Conservation (phyloP, 2,113 vertebrate species). For the Scytalopus superciliaris region DNA sequence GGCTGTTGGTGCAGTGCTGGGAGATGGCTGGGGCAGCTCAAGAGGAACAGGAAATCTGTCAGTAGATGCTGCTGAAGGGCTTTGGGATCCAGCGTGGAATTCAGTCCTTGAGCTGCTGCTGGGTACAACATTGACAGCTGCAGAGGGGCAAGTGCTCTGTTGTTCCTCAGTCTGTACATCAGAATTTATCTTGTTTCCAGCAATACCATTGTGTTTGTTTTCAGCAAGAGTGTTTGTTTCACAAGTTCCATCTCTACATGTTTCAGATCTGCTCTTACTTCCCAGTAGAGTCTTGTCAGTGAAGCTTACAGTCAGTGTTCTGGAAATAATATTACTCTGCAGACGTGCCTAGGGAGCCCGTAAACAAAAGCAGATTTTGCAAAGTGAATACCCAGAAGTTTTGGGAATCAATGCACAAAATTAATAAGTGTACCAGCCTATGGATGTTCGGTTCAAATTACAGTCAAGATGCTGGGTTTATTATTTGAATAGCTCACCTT, state of each 20-base stretch:
- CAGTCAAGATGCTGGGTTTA: not conserved
- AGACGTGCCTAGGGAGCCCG: slow-evolving; percentile 60
- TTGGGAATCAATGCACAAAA: slow-evolving; percentile 11
- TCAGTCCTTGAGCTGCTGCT: not conserved
- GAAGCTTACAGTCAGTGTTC: not conserved
- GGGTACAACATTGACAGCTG: not conserved
- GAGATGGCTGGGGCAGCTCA: not conserved
- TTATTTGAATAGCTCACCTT: not conserved
- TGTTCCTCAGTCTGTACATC: not conserved
- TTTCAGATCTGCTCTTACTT: slow-evolving; percentile 1
- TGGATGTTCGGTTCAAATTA: not conserved
- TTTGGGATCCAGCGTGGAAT: not conserved
- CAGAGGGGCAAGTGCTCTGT: not conserved
- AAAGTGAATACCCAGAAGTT: slow-evolving; percentile 36
- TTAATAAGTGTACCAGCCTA: not conserved
- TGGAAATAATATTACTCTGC: slow-evolving; percentile 56
- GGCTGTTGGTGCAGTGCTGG: not conserved
- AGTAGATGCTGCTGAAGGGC: slow-evolving; percentile 44
- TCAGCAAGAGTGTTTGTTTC: not conserved
- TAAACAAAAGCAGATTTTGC: slow-evolving; percentile 68
- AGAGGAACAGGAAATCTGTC: not conserved
- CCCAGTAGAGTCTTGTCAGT: slow-evolving; percentile 10
- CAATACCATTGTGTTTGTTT: not conserved
- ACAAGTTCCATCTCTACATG: not conserved
- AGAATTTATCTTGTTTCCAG: not conserved